Evolutionary conservation across 2,113 vertebrate genomes (phyloP).

Genomic region (Meleagris gallopavo): DNA sequence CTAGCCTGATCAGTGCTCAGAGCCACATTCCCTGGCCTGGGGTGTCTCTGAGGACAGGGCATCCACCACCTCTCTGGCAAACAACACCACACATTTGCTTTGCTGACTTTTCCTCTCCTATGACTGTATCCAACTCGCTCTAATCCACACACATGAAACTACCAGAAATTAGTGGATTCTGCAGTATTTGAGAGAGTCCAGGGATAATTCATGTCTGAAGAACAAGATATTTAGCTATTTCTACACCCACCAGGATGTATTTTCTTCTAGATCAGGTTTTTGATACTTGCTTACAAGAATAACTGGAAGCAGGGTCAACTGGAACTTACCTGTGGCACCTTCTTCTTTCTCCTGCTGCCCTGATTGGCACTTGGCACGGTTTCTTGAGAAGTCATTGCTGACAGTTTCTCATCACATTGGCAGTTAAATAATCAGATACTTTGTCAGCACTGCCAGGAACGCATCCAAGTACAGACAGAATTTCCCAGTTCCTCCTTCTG

Average conservation of each 20-base stretch:
- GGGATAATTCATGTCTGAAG: background rate
- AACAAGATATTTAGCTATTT: background rate
- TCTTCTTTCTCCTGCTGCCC: background rate
- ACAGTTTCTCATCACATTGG: background rate
- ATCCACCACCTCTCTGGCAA: background rate
- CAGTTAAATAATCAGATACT: background rate
- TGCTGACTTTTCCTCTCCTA: background rate
- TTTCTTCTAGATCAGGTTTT: background rate
- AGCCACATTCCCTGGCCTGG: too few relatives aligned
- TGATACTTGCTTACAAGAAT: background rate
- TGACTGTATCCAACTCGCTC: background rate
- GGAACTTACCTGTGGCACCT: background rate
- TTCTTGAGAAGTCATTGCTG: background rate
- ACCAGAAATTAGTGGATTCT: background rate
- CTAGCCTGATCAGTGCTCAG: too few relatives aligned
- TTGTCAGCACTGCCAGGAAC: background rate
- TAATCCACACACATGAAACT: background rate
- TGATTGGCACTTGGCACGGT: background rate
- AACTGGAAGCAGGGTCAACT: background rate
- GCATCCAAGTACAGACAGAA: background rate
- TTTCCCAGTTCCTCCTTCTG: background rate
- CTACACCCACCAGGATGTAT: background rate
- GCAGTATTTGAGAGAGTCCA: background rate
- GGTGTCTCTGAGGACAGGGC: too few relatives aligned
- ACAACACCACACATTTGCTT: background rate